Evolutionary conservation across 2,797 vertebrate genomes (phyloP), one percentile per base, ranked within the genome.

Genomic region (Hylomyscus alleni): DNA sequence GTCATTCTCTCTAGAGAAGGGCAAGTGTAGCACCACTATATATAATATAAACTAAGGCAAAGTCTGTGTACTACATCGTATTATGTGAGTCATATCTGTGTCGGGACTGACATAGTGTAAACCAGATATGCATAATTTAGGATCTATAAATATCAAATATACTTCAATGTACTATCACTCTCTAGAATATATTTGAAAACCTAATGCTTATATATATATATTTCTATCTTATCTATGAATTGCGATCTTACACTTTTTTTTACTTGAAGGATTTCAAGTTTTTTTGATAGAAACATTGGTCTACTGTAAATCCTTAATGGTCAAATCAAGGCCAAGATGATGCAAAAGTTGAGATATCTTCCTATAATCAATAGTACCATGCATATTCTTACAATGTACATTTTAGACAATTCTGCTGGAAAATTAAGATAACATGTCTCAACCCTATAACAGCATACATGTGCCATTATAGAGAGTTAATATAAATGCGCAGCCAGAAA

Each of bases 141-240:
- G 22, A 72, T 47, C 56, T 75, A 76, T 24, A 75, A 29, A 87
- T 62, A 34, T 56, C 29, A 67, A n/a, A 87, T 69, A 40, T 58
- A 58, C 37, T 92, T 92, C 69, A 90, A 67, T 29, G 83, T 47
- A 94, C 52, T 20, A 62, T 54, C 47, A 78, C 37, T 54, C 90
- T 40, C 40, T 37, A 75, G 54, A 90, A 83, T 37, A 6, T 83
- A 72, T 80, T 72, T 84, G 9, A 44, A 84, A 76, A 76, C 19
- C 44, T 50, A 95, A 89, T 82, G 58, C 40, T 89, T 56, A 56
- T 47, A 19, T 65, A 40, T 65, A 40, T 2, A 37, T 65, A 84
- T 24, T 4, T 85, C 75, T 24, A 44, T 62, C 54, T 87, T 31
- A 84, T 67, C 24, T 81, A 75, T 44, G 60, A 67, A 87, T 9